Base-by-base conservation (phyloP, 2,888 invertebrate genomes). In the Polydrusus tereticollis region DNA sequence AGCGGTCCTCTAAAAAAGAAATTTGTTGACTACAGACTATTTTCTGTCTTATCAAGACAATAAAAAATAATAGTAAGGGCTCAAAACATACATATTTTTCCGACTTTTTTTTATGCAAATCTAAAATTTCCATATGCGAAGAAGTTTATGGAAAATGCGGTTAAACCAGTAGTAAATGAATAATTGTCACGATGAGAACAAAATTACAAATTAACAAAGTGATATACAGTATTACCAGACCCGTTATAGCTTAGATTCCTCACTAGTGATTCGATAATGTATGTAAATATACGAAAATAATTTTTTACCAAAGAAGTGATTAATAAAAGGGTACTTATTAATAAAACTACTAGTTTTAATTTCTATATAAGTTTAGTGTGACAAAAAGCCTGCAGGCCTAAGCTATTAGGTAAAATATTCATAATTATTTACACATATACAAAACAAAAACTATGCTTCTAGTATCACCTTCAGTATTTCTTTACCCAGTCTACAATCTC, bases 301-400 rank as follows among this genome's bases (percentile, higher is more conserved):
- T 63, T 63, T 63, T 63, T 63, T 63, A 63, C 63, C 63, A 63
- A 63, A 47, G 63, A 47, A 29, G 58, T 47, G 63, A 47, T 33
- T 0, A 63, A 63, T 63, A 63, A 50, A 60, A 36, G 14, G 43
- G 52, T 55, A 55, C 52, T 55, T 55, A 55, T 26, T 29, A 55
- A 55, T 55, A 55, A 29, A 29, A 55, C 29, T 0, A 8, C 0
- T 29, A n/a, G 29, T 55, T 23, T 55, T 29, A 26, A 16, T 55
- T 18, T 10, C 10, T 21, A 1, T 12, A 29, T 29, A 2, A 55
- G 0, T 12, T 16, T 12, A 10, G 4, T 55, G 16, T 59, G 41
- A 20, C 41, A 59, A 62, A 62, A 62, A 41, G n/a, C 62, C 62
- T 62, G 62, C 45, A 62, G 62, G n/a, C 47, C 23, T n/a, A 20